Evolutionary conservation across 1,140 invertebrate species (phyloP).

Genomic region (Papilio aristodemus): DNA sequence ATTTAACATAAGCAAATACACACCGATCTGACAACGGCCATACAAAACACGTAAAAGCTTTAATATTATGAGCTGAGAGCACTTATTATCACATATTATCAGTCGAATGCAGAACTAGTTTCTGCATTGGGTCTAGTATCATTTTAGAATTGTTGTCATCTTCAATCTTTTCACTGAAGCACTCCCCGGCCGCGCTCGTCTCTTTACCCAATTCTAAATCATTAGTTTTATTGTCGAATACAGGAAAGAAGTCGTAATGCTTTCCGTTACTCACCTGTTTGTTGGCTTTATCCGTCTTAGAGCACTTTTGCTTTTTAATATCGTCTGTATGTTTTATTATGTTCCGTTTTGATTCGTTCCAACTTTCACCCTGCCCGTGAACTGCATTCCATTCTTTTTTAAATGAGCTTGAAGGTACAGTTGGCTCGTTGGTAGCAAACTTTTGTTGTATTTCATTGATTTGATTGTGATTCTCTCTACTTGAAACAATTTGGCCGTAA

Average conservation of each 20-base stretch:
- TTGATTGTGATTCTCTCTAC: slow-evolving; percentile 74
- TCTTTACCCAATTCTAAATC: slow-evolving; percentile 40
- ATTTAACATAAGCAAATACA: slow-evolving; percentile 56
- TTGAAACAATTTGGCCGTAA: slow-evolving; percentile 72
- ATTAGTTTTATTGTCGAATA: slow-evolving; percentile 69
- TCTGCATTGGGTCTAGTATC: slow-evolving; percentile 78
- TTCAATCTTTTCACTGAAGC: slow-evolving; percentile 49
- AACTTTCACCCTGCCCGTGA: slow-evolving; percentile 60
- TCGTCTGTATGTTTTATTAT: slow-evolving; percentile 59
- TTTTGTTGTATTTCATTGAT: slow-evolving; percentile 76
- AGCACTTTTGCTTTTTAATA: slow-evolving; percentile 54
- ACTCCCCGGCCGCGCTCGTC: slow-evolving; percentile 38
- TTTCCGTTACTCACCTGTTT: slow-evolving; percentile 66
- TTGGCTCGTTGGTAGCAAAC: slow-evolving; percentile 58
- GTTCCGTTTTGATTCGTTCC: slow-evolving; percentile 70
- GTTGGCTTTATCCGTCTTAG: slow-evolving; percentile 55
- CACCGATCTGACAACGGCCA: slow-evolving; percentile 46
- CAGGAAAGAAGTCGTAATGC: slow-evolving; percentile 73
- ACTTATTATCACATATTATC: slow-evolving; percentile 79
- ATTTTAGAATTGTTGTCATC: slow-evolving; percentile 72
- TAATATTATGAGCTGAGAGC: slow-evolving; percentile 72
- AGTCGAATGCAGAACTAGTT: slow-evolving; percentile 76
- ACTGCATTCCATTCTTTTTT: slow-evolving; percentile 67
- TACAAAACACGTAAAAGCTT: slow-evolving; percentile 70
- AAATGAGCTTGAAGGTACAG: slow-evolving; percentile 70